Conservation (phyloP, 2,888 invertebrate species). For the Isotomurus palustris region DNA sequence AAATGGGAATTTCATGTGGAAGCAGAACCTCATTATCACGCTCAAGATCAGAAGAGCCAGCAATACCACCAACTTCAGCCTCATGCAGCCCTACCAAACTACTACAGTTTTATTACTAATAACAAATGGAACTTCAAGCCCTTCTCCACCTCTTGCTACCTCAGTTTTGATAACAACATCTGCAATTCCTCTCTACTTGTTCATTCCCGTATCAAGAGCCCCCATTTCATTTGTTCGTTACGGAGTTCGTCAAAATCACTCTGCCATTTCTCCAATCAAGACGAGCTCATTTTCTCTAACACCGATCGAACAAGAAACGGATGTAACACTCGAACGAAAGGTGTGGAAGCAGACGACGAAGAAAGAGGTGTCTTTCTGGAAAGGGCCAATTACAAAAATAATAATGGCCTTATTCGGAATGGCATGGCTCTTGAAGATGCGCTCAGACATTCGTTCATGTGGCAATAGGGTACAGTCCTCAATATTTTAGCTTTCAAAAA, state of each 20-base stretch:
- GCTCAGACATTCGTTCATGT: conserved; percentile 64
- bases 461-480: conserved; percentile 43
- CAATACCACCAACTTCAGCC: no score
- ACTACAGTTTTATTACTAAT: conserved; percentile 5
- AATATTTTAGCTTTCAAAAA: not conserved
- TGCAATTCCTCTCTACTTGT: not conserved
- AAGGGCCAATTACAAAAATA: conserved; percentile 18
- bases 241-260: conserved; percentile 6
- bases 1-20: conserved; percentile 27
- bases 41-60: conserved; percentile 3
- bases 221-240: not conserved
- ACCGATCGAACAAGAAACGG: no score
- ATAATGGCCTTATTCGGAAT: conserved; percentile 79
- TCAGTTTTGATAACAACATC: not conserved
- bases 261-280: conserved; percentile 8
- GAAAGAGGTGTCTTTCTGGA: conserved; percentile 18
- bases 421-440: conserved; percentile 76
- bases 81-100: not conserved
- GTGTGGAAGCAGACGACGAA: no score
- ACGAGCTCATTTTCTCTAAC: not conserved
- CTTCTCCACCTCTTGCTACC: not conserved
- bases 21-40: conserved; percentile 31
- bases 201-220: no score
- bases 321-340: no score
- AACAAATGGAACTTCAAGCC: not conserved